Evolutionary conservation across 2,113 vertebrate genomes (phyloP).

Genomic region (Chloropsis hardwickii): DNA sequence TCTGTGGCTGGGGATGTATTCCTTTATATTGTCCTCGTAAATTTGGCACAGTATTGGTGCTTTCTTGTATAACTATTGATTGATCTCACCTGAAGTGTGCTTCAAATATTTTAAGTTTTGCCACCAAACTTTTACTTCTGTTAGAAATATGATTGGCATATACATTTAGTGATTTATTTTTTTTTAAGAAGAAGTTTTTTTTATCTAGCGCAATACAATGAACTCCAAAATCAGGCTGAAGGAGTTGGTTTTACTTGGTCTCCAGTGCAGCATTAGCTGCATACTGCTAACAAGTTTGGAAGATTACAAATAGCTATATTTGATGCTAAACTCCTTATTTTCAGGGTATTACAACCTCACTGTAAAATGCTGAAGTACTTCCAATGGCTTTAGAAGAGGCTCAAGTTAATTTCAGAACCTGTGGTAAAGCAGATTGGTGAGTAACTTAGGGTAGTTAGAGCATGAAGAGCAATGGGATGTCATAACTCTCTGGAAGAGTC

Average conservation of each 20-base stretch:
- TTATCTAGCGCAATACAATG: neutral
- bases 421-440: neutral
- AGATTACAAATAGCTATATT: neutral
- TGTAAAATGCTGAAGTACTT: constrained; percentile 10
- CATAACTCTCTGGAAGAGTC: neutral
- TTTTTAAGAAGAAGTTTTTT: neutral
- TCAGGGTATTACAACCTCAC: neutral
- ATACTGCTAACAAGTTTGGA: neutral
- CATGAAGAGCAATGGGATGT: neutral
- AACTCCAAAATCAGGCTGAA: neutral
- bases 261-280: neutral
- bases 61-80: neutral
- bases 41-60: neutral
- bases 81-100: neutral
- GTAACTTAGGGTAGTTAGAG: neutral
- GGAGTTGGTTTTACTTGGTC: neutral
- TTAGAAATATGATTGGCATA: neutral
- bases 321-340: neutral
- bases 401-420: neutral
- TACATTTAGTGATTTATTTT: neutral
- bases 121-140: neutral
- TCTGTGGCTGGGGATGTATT: neutral
- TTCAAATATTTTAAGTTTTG: neutral
- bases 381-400: neutral
- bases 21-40: neutral